These are phyloP conservation scores for Tapera naevia DNA, from an alignment of 2,797 vertebrate species.

Conservation along the genomic window DNA sequence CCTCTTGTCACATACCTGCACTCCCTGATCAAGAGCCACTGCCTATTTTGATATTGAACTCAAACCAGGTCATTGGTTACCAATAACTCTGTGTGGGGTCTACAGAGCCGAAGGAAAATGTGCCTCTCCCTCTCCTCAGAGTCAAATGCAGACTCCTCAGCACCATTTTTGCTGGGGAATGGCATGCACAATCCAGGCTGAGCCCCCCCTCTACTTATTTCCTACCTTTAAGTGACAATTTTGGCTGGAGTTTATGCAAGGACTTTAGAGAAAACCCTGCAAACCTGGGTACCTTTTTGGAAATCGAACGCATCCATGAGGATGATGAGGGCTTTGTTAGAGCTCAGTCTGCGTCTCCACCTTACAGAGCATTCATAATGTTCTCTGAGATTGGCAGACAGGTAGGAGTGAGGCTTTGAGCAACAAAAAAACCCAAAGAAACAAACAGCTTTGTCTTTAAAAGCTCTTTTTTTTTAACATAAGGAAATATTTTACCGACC, in stretches of 20 bases:
- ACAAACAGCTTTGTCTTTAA: background rate
- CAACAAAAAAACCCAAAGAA: background rate
- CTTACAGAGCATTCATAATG: background rate
- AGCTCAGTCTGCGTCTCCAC: fast-evolving
- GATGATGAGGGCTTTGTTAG: background rate
- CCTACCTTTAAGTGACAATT: fast-evolving
- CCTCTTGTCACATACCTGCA: too few relatives aligned
- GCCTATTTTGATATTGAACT: background rate
- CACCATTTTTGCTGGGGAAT: fast-evolving
- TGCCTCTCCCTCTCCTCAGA: fast-evolving
- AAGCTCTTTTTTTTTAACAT: fast-evolving
- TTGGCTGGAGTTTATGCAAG: background rate
- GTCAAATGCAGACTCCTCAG: background rate
- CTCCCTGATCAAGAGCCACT: too few relatives aligned
- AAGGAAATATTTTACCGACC: background rate
- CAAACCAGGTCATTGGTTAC: background rate
- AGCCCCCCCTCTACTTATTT: fast-evolving
- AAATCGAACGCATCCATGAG: fast-evolving
- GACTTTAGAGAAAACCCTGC: background rate
- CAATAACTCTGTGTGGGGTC: fast-evolving
- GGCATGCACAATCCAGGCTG: background rate
- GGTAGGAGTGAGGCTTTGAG: background rate
- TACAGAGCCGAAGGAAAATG: background rate
- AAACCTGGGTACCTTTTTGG: fast-evolving
- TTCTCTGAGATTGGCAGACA: background rate